These are phyloP conservation scores for Odocoileus virginianus DNA, from an alignment of 2,113 vertebrate species.

Conservation along the genomic window DNA sequence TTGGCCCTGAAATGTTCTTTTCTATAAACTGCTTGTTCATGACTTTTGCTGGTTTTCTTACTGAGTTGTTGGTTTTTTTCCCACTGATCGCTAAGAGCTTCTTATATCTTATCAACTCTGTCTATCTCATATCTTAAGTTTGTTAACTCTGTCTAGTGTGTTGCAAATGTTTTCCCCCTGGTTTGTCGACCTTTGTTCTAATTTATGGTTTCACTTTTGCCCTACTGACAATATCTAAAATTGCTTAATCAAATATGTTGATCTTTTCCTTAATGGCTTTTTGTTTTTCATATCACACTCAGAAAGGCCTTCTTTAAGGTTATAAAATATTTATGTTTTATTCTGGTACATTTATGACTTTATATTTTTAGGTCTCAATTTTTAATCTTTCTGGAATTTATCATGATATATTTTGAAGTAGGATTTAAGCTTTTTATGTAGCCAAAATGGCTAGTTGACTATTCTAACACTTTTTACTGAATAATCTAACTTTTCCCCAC, in stretches of 20 bases:
- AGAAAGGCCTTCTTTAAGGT: neutral
- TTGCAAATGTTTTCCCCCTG: neutral
- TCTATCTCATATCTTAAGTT: neutral
- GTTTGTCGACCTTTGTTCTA: slow-evolving; percentile 24
- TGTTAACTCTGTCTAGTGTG: neutral
- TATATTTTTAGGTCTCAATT: neutral
- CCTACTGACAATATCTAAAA: neutral
- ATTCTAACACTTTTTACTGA: neutral
- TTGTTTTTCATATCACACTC: neutral
- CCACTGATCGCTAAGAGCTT: neutral
- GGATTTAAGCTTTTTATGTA: neutral
- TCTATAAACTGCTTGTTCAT: neutral
- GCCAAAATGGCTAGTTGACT: neutral
- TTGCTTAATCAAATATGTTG: neutral
- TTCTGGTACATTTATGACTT: neutral
- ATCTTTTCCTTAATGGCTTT: neutral
- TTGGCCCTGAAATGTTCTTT: neutral
- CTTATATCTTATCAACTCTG: neutral
- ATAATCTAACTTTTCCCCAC: neutral
- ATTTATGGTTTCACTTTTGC: neutral
- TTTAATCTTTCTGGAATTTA: neutral
- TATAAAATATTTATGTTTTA: neutral
- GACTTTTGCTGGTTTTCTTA: neutral
- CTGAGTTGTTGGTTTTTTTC: neutral
- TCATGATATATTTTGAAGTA: neutral